Evolutionary conservation across 2,888 invertebrate genomes (phyloP), one percentile per base, ranked within the genome.

Genomic region (Cyaniris semiargus): DNA sequence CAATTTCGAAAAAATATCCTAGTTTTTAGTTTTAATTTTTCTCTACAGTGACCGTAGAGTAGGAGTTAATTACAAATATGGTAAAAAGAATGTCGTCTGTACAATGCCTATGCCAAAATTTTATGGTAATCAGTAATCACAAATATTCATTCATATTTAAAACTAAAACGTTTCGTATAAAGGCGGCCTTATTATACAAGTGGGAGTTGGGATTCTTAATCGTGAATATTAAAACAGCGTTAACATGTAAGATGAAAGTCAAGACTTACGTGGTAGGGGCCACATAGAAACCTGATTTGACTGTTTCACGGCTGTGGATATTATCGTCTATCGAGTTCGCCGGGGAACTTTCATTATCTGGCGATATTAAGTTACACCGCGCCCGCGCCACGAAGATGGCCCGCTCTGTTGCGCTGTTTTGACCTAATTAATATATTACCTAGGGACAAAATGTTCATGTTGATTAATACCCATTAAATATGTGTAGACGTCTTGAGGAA

Each of bases 391-490:
- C 66, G 84, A 86, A 87, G 86, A 88, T 84, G 83, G 82, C 80
- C 82, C 80, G 83, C 81, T 83, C 81, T 83, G 81, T 82, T 83
- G 83, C 83, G 82, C 81, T 88, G 86, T 87, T 89, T 86, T 87
- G 88, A 89, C 89, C 88, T 88, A 89, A 89, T 90, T 90, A 89
- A 87, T 89, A 86, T 86, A 87, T 86, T 83, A 85, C 84, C 85
- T 78, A 79, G 86, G 86, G 88, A 88, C 85, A 83, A 83, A 80
- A 83, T 82, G 84, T 83, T 86, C 87, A 88, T 87, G 87, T 87
- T 88, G 87, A 88, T 88, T 84, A 87, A 88, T 87, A 85, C 74
- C 77, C 72, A 79, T 81, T 74, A 78, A 79, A 78, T 78, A 85
- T 82, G 79, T 79, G 81, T 81, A 53, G 13, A 3, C 34, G 58